Percentiles rank a stretch among this genome's conserved stretches.
These are phyloP conservation scores for Achlya flavicornis DNA, from an alignment of 2,888 invertebrate species.

Conservation along the genomic window DNA sequence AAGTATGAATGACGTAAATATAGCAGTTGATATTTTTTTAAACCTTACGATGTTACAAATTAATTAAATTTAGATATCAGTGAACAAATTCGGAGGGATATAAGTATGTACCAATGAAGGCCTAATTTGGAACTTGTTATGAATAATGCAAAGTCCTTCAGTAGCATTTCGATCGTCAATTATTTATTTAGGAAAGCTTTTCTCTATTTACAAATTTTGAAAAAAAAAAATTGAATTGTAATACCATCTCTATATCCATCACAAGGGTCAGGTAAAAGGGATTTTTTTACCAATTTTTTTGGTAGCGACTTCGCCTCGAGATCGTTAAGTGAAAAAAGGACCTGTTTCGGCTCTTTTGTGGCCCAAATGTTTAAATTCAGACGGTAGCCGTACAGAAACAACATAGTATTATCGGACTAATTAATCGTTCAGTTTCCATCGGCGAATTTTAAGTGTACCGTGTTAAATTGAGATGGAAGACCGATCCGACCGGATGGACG, in stretches of 20 bases:
- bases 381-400: conserved; percentile 64
- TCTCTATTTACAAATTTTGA: too few relatives aligned
- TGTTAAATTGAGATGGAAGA: conserved; percentile 34
- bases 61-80: too few relatives aligned
- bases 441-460: conserved; percentile 47
- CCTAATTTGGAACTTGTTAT: too few relatives aligned
- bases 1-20: too few relatives aligned
- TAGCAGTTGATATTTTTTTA: too few relatives aligned
- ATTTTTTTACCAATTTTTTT: conserved; percentile 74
- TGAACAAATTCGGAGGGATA: too few relatives aligned
- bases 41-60: too few relatives aligned
- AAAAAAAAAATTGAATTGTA: conserved; percentile 12
- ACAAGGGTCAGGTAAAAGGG: conserved; percentile 65
- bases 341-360: conserved; percentile 77
- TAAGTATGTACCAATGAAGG: too few relatives aligned
- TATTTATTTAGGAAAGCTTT: too few relatives aligned
- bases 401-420: conserved; percentile 71
- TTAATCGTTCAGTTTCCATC: conserved; percentile 69
- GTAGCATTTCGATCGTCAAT: too few relatives aligned
- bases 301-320: conserved; percentile 58
- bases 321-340: conserved; percentile 76
- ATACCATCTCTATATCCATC: conserved; percentile 49
- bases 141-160: too few relatives aligned
- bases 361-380: conserved; percentile 52
- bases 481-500: conserved; percentile 11